Conservation (phyloP, 2,888 invertebrate species). For the Allolobophora icterica region DNA sequence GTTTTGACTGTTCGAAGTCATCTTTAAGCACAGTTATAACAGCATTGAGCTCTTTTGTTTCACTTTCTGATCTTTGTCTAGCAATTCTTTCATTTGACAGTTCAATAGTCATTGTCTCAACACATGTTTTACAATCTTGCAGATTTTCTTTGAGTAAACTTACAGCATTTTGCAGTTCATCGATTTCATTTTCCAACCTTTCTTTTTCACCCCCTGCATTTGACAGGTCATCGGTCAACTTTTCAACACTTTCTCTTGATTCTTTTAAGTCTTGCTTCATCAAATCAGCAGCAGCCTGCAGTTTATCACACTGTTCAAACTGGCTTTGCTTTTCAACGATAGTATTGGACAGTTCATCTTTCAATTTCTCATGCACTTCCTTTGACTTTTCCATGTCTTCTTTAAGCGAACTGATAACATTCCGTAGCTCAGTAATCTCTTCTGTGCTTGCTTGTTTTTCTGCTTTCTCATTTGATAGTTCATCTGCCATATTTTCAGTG, state of each 20-base stretch:
- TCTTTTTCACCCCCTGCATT: neutral
- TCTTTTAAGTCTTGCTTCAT: neutral
- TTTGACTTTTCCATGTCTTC: neutral
- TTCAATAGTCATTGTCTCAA: neutral
- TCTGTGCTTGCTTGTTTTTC: constrained; percentile 9
- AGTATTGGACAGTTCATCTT: neutral
- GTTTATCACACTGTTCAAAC: constrained; percentile 25
- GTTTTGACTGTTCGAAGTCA: neutral
- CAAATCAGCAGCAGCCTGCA: neutral
- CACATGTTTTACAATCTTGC: neutral
- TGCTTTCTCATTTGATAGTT: neutral
- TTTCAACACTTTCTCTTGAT: neutral
- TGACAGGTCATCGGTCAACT: neutral
- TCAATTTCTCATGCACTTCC: neutral
- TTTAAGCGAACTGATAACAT: neutral
- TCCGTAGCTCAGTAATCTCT: constrained; percentile 23
- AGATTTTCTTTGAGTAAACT: neutral
- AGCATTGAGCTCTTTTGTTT: neutral
- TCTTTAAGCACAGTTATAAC: neutral
- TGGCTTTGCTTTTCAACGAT: neutral
- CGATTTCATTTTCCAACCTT: neutral
- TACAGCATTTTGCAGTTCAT: constrained; percentile 24
- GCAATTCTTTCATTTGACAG: neutral
- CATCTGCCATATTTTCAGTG: neutral
- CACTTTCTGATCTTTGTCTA: neutral